Conservation (phyloP, 1,140 invertebrate genomes). For the Hylyphantes graminicola region DNA sequence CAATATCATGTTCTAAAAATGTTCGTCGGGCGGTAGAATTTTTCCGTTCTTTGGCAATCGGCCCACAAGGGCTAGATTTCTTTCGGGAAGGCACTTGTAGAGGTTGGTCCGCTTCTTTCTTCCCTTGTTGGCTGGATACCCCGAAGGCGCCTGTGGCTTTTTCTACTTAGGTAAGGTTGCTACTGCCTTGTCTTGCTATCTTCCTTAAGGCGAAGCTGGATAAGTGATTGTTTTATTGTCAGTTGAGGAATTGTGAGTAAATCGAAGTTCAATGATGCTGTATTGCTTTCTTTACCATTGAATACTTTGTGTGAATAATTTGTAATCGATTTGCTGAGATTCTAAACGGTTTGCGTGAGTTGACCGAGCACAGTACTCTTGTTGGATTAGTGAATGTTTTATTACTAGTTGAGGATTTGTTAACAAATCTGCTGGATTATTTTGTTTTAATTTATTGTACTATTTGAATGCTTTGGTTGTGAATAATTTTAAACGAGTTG, state of each 20-base stretch:
- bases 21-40: slow-evolving; percentile 45
- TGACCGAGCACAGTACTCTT: too few relatives aligned
- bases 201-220: slow-evolving; percentile 38
- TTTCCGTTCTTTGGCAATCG: slow-evolving; percentile 37
- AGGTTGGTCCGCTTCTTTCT: slow-evolving; percentile 26
- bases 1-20: slow-evolving; percentile 60
- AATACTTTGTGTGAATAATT: too few relatives aligned
- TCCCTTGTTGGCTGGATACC: slow-evolving; percentile 35
- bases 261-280: too few relatives aligned
- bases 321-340: too few relatives aligned
- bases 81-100: slow-evolving; percentile 10
- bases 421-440: too few relatives aligned
- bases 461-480: too few relatives aligned
- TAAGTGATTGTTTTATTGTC: background rate
- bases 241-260: background rate
- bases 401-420: too few relatives aligned
- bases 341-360: too few relatives aligned
- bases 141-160: slow-evolving; percentile 8
- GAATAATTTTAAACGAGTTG: too few relatives aligned
- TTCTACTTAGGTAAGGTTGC: slow-evolving; percentile 39
- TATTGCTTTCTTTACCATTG: too few relatives aligned
- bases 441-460: too few relatives aligned
- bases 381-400: too few relatives aligned
- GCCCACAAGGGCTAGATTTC: slow-evolving; percentile 33
- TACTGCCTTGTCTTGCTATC: background rate